A percentile compares a stretch with the other conserved stretches of the same genome.
These are phyloP conservation scores for Cecidostiba fungosa DNA, from an alignment of 2,888 invertebrate species.

Conservation along the genomic window DNA sequence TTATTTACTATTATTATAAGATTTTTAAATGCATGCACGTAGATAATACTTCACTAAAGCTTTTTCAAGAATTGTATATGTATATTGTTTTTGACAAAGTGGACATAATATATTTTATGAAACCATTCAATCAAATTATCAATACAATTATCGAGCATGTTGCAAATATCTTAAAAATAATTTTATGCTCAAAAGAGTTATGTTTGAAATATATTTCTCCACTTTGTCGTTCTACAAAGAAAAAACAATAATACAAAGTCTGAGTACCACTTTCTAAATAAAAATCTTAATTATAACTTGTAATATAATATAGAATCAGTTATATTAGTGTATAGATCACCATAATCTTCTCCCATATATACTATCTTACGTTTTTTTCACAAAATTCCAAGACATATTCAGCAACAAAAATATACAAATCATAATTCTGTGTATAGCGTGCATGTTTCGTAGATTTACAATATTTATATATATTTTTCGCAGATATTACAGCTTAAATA, in stretches of 20 bases:
- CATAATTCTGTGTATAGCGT: slow-evolving; percentile 52
- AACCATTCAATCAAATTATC: background rate
- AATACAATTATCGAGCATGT: background rate
- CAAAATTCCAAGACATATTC: slow-evolving; percentile 46
- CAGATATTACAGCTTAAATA: slow-evolving; percentile 31
- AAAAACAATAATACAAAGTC: background rate
- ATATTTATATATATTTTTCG: slow-evolving; percentile 35
- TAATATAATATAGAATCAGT: background rate
- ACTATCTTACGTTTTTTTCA: slow-evolving; percentile 24
- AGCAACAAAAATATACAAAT: slow-evolving; percentile 54
- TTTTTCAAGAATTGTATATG: background rate
- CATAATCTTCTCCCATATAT: slow-evolving; percentile 46
- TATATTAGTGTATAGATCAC: slow-evolving; percentile 24
- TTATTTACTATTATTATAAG: background rate
- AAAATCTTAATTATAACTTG: background rate
- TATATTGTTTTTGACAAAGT: background rate
- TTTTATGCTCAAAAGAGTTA: background rate
- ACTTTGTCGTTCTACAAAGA: background rate
- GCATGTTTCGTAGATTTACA: slow-evolving; percentile 39
- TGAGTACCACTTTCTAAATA: background rate
- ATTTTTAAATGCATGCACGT: slow-evolving; percentile 14
- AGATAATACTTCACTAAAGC: slow-evolving; percentile 5
- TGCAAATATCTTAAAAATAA: background rate
- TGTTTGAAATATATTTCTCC: background rate
- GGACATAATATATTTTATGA: background rate